Evolutionary conservation across 2,797 vertebrate species (phyloP).

Genomic region (Squalus acanthias): DNA sequence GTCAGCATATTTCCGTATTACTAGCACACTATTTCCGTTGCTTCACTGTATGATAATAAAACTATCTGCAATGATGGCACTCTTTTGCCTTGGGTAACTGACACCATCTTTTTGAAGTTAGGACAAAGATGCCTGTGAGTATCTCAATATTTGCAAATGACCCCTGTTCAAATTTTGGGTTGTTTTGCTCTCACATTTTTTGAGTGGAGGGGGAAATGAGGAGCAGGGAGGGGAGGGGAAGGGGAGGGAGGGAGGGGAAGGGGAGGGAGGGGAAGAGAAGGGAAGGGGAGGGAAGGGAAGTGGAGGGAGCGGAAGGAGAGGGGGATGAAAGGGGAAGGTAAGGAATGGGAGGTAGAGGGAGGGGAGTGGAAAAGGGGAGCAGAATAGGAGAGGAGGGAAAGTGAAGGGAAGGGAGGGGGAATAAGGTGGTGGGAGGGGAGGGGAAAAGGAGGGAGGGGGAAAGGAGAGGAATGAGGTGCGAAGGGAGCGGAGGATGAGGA

Average conservation of each 20-base stretch:
- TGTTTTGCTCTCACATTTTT: too few species aligned
- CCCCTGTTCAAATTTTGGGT: too few species aligned
- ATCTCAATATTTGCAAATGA: too few species aligned
- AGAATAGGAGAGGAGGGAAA: neutral
- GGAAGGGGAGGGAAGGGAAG: constrained; percentile 38
- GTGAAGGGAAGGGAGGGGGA: too few species aligned
- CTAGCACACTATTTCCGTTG: too few species aligned
- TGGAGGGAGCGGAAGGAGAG: neutral
- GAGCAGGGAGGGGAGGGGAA: neutral
- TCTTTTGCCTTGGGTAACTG: too few species aligned
- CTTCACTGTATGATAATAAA: too few species aligned
- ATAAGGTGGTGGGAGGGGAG: constrained; percentile 46
- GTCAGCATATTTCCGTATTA: too few species aligned
- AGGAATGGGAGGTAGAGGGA: neutral
- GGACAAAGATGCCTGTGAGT: too few species aligned
- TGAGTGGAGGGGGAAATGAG: neutral
- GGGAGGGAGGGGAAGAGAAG: neutral
- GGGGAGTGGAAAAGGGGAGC: neutral
- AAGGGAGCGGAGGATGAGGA: neutral
- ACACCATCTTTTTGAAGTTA: too few species aligned
- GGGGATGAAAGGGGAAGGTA: too few species aligned
- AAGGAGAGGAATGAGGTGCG: neutral
- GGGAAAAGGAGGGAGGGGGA: neutral
- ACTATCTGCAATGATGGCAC: too few species aligned
- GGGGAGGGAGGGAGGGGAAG: constrained; percentile 45